Evolutionary conservation across 1,140 invertebrate genomes (phyloP).

Genomic region (Drosophila pallidifrons): DNA sequence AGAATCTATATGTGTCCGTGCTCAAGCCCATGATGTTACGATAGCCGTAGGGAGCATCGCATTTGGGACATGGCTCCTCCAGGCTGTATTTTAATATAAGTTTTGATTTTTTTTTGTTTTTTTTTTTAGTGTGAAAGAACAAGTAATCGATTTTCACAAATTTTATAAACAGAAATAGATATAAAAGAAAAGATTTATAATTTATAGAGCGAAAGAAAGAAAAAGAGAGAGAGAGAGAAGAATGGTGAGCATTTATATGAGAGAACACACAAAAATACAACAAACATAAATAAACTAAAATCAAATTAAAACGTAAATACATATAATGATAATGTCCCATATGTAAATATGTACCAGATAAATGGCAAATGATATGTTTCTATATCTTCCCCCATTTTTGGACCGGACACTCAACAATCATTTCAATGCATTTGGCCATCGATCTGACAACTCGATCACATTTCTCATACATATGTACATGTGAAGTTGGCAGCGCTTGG

Average conservation of each 20-base stretch:
- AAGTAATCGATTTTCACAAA: slow-evolving; percentile 54
- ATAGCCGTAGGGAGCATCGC: slow-evolving; percentile 94
- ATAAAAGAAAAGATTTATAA: slow-evolving; percentile 37
- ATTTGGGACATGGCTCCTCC: slow-evolving; percentile 89
- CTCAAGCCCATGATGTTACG: slow-evolving; percentile 96
- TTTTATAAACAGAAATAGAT: slow-evolving; percentile 50
- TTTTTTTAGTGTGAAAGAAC: slow-evolving; percentile 41
- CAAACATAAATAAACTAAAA: slow-evolving; percentile 45
- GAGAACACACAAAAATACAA: slow-evolving; percentile 44
- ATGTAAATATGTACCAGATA: slow-evolving; percentile 23
- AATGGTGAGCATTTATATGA: slow-evolving; percentile 41
- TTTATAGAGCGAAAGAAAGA: slow-evolving; percentile 49
- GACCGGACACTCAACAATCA: slow-evolving; percentile 14
- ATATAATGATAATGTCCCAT: slow-evolving; percentile 3
- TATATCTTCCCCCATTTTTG: slow-evolving; percentile 8
- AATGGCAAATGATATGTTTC: slow-evolving; percentile 24
- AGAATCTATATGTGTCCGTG: slow-evolving; percentile 90
- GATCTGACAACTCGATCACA: slow-evolving; percentile 9
- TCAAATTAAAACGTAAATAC: slow-evolving; percentile 15
- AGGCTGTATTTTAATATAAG: slow-evolving; percentile 86
- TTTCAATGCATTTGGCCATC: background rate
- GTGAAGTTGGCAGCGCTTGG: background rate
- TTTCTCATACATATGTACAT: background rate
- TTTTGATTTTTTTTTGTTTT: slow-evolving; percentile 7
- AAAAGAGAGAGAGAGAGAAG: slow-evolving; percentile 55